Conservation (phyloP, 1,140 invertebrate genomes). For the Sesamia nonagrioides region DNA sequence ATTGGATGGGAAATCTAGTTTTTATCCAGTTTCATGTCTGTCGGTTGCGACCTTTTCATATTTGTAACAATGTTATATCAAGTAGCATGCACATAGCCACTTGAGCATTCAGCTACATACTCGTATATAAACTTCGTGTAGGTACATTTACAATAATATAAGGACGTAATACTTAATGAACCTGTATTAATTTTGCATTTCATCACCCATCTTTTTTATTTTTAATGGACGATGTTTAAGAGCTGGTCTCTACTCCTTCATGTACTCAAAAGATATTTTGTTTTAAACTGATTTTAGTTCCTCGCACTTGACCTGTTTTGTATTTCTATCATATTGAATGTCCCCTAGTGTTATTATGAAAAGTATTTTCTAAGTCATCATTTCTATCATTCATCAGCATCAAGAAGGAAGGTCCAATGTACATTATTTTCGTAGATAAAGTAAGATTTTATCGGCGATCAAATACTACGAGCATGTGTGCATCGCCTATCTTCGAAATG, state of each 20-base stretch:
- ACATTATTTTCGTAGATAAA: slow-evolving; percentile 83
- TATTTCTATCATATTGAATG: slow-evolving; percentile 56
- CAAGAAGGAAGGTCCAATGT: slow-evolving; percentile 85
- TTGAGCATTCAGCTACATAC: slow-evolving; percentile 35
- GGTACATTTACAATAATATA: slow-evolving; percentile 45
- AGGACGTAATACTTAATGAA: slow-evolving; percentile 64
- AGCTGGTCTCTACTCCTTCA: slow-evolving; percentile 84
- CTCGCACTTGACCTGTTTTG: slow-evolving; percentile 64
- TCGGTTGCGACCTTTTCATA: slow-evolving; percentile 28
- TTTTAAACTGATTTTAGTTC: slow-evolving; percentile 68
- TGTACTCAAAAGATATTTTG: slow-evolving; percentile 83
- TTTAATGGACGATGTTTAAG: slow-evolving; percentile 74
- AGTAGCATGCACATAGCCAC: slow-evolving; percentile 42
- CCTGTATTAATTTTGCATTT: slow-evolving; percentile 80
- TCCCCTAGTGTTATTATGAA: slow-evolving; percentile 69
- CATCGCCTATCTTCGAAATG: slow-evolving; percentile 50
- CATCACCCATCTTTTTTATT: slow-evolving; percentile 72
- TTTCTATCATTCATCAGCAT: slow-evolving; percentile 78
- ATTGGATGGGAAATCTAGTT: slow-evolving; percentile 40
- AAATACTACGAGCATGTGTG: slow-evolving; percentile 59
- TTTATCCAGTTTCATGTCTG: slow-evolving; percentile 35
- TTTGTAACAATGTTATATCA: slow-evolving; percentile 47
- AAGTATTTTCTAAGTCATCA: slow-evolving; percentile 75
- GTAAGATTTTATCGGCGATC: slow-evolving; percentile 78
- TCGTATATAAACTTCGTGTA: slow-evolving; percentile 42